Conservation (phyloP, 30 jellyfish, hydroid and myxozoan genomes). For the Pelagia noctiluca region DNA sequence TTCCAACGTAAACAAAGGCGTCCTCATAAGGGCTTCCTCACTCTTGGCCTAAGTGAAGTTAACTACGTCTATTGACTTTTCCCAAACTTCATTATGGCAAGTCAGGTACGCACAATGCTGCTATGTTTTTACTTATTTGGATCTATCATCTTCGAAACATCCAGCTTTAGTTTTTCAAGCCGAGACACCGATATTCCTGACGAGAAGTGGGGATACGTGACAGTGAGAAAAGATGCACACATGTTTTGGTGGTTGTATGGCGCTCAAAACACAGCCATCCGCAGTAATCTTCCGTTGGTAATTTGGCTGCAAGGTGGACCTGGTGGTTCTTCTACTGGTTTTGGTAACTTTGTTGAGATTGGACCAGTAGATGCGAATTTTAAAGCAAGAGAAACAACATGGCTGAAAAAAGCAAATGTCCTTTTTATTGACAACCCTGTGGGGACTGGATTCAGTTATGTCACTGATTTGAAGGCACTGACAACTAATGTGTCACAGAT, state of each 20-base stretch:
- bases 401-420: constrained; percentile 78
- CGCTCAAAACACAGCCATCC: constrained; percentile 58
- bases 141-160: no score
- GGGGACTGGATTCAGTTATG: constrained; percentile 95
- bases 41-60: no score
- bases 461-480: constrained; percentile 64
- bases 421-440: constrained; percentile 93
- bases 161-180: no score
- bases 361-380: constrained; percentile 85
- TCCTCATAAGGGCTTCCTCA: no score
- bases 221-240: constrained; percentile 87
- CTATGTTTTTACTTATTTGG: no score
- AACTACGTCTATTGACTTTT: no score
- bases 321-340: constrained; percentile 93
- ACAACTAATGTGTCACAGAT: constrained; percentile 83
- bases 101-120: no score
- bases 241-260: constrained; percentile 97
- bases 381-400: constrained; percentile 80
- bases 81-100: no score
- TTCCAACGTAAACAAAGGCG: no score
- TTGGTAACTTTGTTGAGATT: constrained; percentile 84
- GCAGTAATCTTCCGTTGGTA: constrained; percentile 69
- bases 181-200: constrained; percentile 67
- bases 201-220: constrained; percentile 95
- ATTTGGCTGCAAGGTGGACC: constrained; percentile 98